Evolutionary conservation across 2,797 vertebrate species (phyloP).

Genomic region (Rhinophrynus dorsalis): DNA sequence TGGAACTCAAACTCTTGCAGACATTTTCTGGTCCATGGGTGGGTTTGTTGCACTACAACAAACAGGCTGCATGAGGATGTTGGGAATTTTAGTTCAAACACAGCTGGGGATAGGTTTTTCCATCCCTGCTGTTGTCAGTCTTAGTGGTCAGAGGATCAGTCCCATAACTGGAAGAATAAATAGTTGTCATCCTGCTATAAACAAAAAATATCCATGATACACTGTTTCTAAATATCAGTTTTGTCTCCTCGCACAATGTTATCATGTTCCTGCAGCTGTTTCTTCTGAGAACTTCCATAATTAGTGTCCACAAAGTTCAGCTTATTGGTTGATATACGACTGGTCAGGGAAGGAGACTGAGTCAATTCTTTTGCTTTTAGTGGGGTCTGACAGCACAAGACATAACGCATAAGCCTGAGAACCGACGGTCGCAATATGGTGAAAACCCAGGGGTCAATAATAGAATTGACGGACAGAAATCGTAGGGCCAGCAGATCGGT

Average conservation of each 20-base stretch:
- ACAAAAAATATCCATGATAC: no score
- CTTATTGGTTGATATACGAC: constrained; percentile 10
- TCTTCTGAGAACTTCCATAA: background rate
- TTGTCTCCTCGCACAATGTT: constrained; percentile 44
- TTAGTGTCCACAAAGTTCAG: constrained; percentile 46
- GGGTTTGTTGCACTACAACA: no score
- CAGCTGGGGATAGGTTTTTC: no score
- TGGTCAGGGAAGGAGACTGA: background rate
- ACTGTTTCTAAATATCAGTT: constrained; percentile 17
- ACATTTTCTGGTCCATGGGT: no score
- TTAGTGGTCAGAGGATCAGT: background rate
- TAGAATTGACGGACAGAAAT: constrained; percentile 87
- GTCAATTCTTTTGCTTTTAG: constrained; percentile 11
- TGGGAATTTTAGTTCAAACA: no score
- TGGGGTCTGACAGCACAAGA: constrained; percentile 63
- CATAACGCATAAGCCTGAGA: constrained; percentile 74
- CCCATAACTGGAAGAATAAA: no score
- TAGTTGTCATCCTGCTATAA: no score
- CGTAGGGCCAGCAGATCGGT: constrained; percentile 78
- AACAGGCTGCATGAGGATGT: no score
- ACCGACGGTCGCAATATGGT: constrained; percentile 84
- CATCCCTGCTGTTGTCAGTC: no score
- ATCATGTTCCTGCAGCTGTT: constrained; percentile 35
- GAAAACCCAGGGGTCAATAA: constrained; percentile 91
- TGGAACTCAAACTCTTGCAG: no score